Percentiles rank a stretch among this genome's conserved stretches.
These are phyloP conservation scores for Chrysopilus asiliformis DNA, from an alignment of 2,888 invertebrate species.

Conservation along the genomic window DNA sequence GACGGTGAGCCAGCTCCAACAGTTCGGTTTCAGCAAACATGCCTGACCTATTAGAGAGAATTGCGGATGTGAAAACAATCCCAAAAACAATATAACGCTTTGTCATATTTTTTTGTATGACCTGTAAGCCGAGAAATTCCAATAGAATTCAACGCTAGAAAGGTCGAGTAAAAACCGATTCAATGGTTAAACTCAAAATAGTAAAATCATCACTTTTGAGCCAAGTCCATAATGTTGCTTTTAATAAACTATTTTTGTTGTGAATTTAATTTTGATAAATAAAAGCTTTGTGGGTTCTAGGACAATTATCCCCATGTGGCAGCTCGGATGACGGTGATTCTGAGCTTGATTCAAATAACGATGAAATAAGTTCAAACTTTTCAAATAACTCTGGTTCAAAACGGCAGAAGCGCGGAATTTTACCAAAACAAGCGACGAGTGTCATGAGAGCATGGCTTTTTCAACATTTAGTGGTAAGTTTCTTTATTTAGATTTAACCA, in stretches of 20 bases:
- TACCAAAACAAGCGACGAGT: constrained; percentile 91
- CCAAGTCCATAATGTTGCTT: no score
- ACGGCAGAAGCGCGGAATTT: constrained; percentile 73
- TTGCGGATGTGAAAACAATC: no score
- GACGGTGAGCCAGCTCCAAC: no score
- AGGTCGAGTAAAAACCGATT: no score
- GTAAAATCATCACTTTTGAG: no score
- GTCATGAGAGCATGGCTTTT: constrained; percentile 95
- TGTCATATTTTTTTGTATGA: no score
- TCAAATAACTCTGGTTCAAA: constrained; percentile 37
- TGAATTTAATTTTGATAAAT: not conserved
- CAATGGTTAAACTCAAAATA: no score
- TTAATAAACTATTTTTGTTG: not conserved
- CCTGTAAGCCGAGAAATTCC: no score
- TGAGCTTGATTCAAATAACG: constrained; percentile 43
- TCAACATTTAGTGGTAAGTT: constrained; percentile 82
- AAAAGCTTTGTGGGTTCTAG: constrained; percentile 22
- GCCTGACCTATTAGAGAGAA: no score
- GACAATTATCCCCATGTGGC: constrained; percentile 42
- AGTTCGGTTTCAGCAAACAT: no score
- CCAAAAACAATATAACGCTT: no score
- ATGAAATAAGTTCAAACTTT: constrained; percentile 41
- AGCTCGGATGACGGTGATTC: constrained; percentile 34
- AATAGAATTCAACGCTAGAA: no score
- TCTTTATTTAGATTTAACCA: not conserved